Evolutionary conservation across 2,113 vertebrate species (phyloP).

Genomic region (Ailurus styani): DNA sequence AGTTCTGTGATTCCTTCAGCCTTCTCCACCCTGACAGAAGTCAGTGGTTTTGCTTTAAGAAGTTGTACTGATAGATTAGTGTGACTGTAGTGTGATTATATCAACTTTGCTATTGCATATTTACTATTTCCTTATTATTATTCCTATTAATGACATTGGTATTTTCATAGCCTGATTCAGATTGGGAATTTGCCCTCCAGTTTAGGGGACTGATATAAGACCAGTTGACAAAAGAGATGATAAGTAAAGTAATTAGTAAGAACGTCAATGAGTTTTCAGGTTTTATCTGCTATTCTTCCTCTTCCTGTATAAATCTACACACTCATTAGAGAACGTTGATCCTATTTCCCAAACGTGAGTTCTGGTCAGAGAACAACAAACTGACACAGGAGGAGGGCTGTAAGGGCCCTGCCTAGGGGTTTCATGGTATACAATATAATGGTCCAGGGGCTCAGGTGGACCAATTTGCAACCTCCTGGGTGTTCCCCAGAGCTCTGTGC

Average conservation of each 20-base stretch:
- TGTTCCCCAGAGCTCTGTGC: conserved; percentile 27
- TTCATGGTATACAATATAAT: not conserved
- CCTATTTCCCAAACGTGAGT: conserved; percentile 28
- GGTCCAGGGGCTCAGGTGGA: conserved; percentile 46
- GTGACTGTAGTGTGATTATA: not conserved
- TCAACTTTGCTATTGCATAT: not conserved
- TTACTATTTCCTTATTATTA: not conserved
- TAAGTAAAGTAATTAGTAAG: not conserved
- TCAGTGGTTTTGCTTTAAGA: conserved; percentile 14
- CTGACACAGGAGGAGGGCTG: not conserved
- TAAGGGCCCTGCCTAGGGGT: not conserved
- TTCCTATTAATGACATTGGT: not conserved
- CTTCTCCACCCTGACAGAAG: not conserved
- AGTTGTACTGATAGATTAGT: not conserved
- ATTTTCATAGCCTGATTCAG: not conserved
- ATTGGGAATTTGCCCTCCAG: not conserved
- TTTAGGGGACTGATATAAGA: not conserved
- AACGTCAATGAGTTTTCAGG: not conserved
- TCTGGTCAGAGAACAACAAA: conserved; percentile 36
- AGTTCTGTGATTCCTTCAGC: not conserved
- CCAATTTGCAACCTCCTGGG: conserved; percentile 21
- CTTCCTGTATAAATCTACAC: not conserved
- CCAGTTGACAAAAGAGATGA: not conserved
- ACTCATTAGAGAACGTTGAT: conserved; percentile 5
- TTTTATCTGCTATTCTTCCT: conserved; percentile 5